Evolutionary conservation across 2,113 vertebrate species (phyloP), one percentile per base, ranked within the genome.

Genomic region (Delphinapterus leucas): DNA sequence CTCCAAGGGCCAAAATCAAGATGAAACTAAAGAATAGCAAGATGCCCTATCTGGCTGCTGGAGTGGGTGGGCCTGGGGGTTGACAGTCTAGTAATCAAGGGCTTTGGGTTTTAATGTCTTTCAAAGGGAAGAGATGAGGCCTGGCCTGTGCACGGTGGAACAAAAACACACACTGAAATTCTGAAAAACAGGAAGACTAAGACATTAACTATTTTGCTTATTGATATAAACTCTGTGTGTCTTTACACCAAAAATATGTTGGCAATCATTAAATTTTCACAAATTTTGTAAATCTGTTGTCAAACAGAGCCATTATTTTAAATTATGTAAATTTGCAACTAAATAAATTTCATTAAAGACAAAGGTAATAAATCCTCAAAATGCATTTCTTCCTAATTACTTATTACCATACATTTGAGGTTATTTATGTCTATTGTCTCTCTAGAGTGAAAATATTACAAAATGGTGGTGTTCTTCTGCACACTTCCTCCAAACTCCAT

Each of bases 301-400:
- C 49, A 61, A 55, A 85, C 3, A 77, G 36, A 67, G 13, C 6
- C 28, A 82, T 61, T 61, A 38, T 73, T 73, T 73, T 60, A 95
- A 61, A 41, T 33, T 12, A 87, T 12, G 0, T 33, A 70, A 47
- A 67, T 63, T 26, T 89, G 1, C 4, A 65, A 67, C 67, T 68
- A 68, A 90, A 41, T 36, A 87, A 36, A 33, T 44, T 41, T 25
- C 41, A 41, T 68, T 92, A 90, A 85, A 86, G 79, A 70, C 49
- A 84, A 84, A 79, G 36, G 4, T 26, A 71, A 67, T 58, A 84
- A n/a, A 92, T 58, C 33, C 15, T 86, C 31, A 93, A 44, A 90
- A 44, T 8, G 49, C 12, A 67, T 15, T 65, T 17, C 1, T 44
- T 44, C 15, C 71, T 90, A 80, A 67, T 36, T 28, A 90, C 41